Evolutionary conservation across 2,888 invertebrate genomes (phyloP), one percentile per base, ranked within the genome.

Genomic region (Lasioglossum zephyrum): DNA sequence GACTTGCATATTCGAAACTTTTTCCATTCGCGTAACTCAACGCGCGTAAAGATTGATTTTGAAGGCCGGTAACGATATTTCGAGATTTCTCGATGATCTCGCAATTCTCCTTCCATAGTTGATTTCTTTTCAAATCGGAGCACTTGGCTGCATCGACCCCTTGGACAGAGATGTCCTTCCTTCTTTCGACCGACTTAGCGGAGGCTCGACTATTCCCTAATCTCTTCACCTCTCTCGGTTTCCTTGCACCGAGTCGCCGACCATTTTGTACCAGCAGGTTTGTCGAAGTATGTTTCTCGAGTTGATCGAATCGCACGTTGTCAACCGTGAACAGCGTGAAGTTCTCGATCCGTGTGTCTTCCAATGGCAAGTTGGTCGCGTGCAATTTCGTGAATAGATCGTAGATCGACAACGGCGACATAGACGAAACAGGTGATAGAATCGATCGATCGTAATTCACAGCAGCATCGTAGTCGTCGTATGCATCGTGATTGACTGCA

Each of bases 401-500:
- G 60, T 74, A 60, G 5, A 78, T 49, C 31, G 49, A 16, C 3
- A 78, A 16, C n/a, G 49, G 22, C 5, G 84, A 72, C 36, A 70
- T 47, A 4, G 83, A 31, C n/a, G 80, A 41, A 11, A 4, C 66
- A 9, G 66, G 4, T 1, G 84, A 26, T 16, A 74, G 36, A 13
- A 75, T 39, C 1, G 70, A 57, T n/a, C 49, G 79, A 79, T 85
- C 63, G 31, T 79, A 31, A 11, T 60, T 70, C 47, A 36, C 31
- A 57, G 75, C 11, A 57, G 75, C 11, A 66, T 85, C 75, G 75
- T 85, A 76, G 18, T 76, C 39, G 4, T 66, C 39, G 73, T 85
- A 70, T 41, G 70, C 41, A n/a, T 9, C 70, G 39, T 70, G 73
- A 39, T 63, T 69, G 31, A 66, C 47, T 31, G 75, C 72, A 5